Base-by-base conservation (phyloP, 2,888 invertebrate species). In the Microctonus brassicae region DNA sequence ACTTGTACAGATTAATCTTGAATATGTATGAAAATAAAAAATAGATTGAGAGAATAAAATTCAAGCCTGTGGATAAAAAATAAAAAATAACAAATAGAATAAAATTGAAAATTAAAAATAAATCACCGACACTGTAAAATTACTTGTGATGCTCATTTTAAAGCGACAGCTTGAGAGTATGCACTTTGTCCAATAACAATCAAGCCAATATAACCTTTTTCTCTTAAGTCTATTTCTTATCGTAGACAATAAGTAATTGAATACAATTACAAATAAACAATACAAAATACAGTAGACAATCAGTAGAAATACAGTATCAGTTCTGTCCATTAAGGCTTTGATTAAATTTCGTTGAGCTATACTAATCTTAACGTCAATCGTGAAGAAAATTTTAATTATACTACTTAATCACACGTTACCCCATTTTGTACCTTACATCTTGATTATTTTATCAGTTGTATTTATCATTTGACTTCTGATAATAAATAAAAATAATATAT, bases 181-280 rank as follows among this genome's bases (percentile, higher is more conserved):
- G 22, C 22, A 20, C 61, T 20, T 61, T n/a, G 34, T 13, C 61
- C 20, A 36, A 61, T 20, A 47, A 63, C 57, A 57, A 29, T n/a
- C 57, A 29, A 26, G 57, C 13, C 26, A 36, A 63, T n/a, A n/a
- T n/a, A n/a, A n/a, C n/a, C n/a, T n/a, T n/a, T n/a, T n/a, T n/a
- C n/a, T n/a, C n/a, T n/a, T n/a, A n/a, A n/a, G 42, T 63, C 63
- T 42, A 39, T 63, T 72, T 73, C 74, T 74, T 73, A 69, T 72
- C 64, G 65, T 20, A 69, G 75, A 78, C 77, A 75, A 78, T 79
- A 81, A 80, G 82, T 82, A 81, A 83, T 83, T 79, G 81, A 81
- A 81, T 81, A 78, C 77, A 78, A 81, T 78, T 75, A 76, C 68
- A 69, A 75, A 76, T 73, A 75, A 77, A 77, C 72, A 6, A 39